Base-by-base conservation (phyloP, 2,797 vertebrate genomes). In the Pelobates cultripes region DNA sequence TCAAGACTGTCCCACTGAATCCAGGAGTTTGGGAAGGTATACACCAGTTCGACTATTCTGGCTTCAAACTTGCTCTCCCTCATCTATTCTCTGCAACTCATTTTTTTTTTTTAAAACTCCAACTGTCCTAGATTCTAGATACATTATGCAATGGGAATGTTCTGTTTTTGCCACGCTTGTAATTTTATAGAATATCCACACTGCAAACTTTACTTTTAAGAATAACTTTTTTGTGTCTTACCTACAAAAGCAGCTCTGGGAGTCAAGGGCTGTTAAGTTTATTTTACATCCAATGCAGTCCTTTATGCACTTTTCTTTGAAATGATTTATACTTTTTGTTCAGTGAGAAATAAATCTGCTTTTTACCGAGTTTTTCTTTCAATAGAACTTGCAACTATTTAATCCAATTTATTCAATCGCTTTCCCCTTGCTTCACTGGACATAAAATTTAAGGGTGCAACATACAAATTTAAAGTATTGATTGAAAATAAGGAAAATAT, bases 401-500 rank as follows among this genome's bases (percentile, higher is more conserved):
- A 40, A 42, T 63, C 5, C 14, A 41, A 17, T 45, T 66, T 66
- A 67, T 77, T 67, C 45, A 28, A 41, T 51, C 41, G 14, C 5
- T 14, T 55, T 4, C 7, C 40, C 73, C 28, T 70, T 43, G 53
- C 10, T 17, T n/a, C 51, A 70, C 43, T 12, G 51, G 44, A 67
- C 57, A 70, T 57, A 43, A 15, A 53, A 77, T 43, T 43, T 70
- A 41, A 43, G 43, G 40, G 12, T 43, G 10, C 55, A 70, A 43
- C 43, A 70, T 42, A 45, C 15, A 70, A 17, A 15, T 15, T 15
- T 69, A 40, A 77, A 15, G 47, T 77, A 77, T 77, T 77, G 75
- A 77, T 77, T 41, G 41, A 40, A 67, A 44, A 41, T 77, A 12
- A 68, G 12, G 47, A 77, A 78, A 69, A 70, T 55, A 57, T 78